phyloP scores from a whole-genome alignment of 2,113 vertebrate species.

The Suricata suricatta region DNA sequence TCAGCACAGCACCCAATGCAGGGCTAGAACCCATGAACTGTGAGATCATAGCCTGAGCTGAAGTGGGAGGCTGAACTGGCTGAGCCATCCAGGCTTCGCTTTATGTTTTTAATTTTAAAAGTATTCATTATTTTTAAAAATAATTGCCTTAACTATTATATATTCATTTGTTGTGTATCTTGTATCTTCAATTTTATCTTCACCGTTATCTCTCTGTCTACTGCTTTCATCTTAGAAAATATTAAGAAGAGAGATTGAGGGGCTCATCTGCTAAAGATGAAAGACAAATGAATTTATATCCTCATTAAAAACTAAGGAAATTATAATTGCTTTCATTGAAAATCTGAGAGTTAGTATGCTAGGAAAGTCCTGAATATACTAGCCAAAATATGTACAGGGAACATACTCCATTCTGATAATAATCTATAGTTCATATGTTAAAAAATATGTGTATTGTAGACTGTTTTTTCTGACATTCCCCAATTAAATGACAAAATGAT shows the following conservation, averaged over 20 bases:
- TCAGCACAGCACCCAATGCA: no score
- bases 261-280: neutral
- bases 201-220: neutral
- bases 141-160: neutral
- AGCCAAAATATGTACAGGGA: neutral
- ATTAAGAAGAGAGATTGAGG: neutral
- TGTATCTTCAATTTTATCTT: neutral
- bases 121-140: neutral
- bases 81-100: no score
- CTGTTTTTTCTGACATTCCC: neutral
- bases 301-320: neutral
- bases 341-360: neutral
- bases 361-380: neutral
- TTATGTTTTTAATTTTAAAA: neutral
- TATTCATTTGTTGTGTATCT: neutral
- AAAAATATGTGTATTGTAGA: neutral
- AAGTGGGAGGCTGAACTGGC: no score
- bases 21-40: no score
- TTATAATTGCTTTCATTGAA: neutral
- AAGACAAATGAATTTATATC: neutral
- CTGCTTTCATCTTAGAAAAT: neutral
- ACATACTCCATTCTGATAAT: neutral
- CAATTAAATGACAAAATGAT: neutral
- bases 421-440: neutral
- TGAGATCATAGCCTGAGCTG: no score